Evolutionary conservation across 2,113 vertebrate genomes (phyloP), one percentile per base, ranked within the genome.

Genomic region (Malurus melanocephalus): DNA sequence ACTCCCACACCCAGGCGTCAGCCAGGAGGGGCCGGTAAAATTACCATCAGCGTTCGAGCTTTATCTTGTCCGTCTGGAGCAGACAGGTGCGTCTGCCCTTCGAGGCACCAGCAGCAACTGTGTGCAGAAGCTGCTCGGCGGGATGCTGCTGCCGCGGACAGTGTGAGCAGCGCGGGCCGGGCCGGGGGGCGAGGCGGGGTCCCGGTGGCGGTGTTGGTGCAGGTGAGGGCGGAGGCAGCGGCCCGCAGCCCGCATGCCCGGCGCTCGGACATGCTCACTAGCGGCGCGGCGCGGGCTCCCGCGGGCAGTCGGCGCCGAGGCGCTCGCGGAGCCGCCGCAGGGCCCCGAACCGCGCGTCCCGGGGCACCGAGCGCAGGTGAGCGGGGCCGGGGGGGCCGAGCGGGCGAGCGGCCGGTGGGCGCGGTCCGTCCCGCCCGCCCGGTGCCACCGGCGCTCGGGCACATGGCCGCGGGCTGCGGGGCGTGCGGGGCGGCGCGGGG

Each of bases 241-340:
- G 82, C n/a, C 53, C 72, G 57, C 88, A 86, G 74, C 68, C 83
- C 90, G 90, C 91, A 92, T 87, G 82, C 85, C 92, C 88, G 84
- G 83, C 67, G 83, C 80, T 62, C 84, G 89, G 90, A 94, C 93
- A 94, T 94, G 93, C 92, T 94, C 92, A 94, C 86, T 92, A 90
- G 90, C 87, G 87, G 85, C 84, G 69, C 89, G 68, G 64, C 89
- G 86, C 89, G 85, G 85, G 90, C 80, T 68, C 62, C 62, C 51
- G 57, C 15, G 62, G 88, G 69, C 88, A 60, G n/a, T 60, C 56
- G 53, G 46, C 15, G 32, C 75, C 35, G 52, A 57, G 60, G 35
- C 59, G 87, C 48, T 61, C 14, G 24, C 40, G 64, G 69, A 65
- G 69, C 46, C 81, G 86, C 80, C 53, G 80, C 35, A 69, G 90